Evolutionary conservation across 2,888 invertebrate species (phyloP).

Genomic region (Dioctria linearis): DNA sequence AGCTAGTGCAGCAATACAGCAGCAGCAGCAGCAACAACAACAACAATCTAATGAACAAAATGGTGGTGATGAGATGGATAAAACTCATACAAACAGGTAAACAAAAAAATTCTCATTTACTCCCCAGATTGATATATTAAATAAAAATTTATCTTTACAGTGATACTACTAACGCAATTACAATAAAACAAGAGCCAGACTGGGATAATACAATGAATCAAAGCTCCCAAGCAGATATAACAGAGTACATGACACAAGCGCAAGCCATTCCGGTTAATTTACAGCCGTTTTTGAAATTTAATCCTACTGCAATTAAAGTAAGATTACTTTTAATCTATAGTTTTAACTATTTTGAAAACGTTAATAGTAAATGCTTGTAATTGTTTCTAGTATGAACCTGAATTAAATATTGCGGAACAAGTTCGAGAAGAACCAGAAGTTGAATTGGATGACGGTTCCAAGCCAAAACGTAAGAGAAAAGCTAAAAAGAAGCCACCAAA

Average conservation of each 20-base stretch:
- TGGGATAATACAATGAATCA: conserved; percentile 65
- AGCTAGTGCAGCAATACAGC: conserved; percentile 61
- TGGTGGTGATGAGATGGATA: conserved; percentile 54
- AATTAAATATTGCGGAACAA: conserved; percentile 65
- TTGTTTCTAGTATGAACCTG: conserved; percentile 66
- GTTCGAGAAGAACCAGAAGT: conserved; percentile 59
- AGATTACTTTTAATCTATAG: no score
- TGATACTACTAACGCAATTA: conserved; percentile 59
- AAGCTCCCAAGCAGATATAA: conserved; percentile 71
- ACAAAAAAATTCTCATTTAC: neutral
- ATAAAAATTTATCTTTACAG: conserved; percentile 3
- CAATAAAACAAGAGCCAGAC: conserved; percentile 68
- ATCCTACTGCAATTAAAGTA: conserved; percentile 71
- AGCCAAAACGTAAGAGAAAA: conserved; percentile 76
- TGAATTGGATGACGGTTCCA: conserved; percentile 59
- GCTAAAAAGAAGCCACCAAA: conserved; percentile 86
- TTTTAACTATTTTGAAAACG: neutral
- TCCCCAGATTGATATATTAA: no score
- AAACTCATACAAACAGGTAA: conserved; percentile 20
- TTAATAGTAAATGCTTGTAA: neutral
- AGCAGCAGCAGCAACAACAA: conserved; percentile 7
- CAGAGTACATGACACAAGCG: conserved; percentile 72
- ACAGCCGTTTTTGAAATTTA: conserved; percentile 78
- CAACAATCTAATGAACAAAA: conserved; percentile 35
- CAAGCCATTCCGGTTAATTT: conserved; percentile 73